Evolutionary conservation across 2,113 vertebrate genomes (phyloP), one percentile per base, ranked within the genome.

Genomic region (Apodemus speciosus): DNA sequence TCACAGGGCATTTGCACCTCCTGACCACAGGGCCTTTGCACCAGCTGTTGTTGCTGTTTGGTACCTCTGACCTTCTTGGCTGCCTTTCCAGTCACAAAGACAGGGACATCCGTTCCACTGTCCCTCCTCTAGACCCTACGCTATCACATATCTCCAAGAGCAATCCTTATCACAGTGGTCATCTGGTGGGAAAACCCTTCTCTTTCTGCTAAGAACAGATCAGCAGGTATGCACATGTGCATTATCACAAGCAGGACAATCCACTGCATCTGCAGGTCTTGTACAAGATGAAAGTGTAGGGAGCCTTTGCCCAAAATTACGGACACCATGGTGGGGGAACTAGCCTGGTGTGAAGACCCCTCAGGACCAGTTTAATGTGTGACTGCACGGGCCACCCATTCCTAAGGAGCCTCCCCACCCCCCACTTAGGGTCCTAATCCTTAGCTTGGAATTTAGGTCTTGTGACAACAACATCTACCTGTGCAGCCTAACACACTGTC

Each of bases 191-290:
- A 68, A 68, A 32, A 43, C 25, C 3, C 18, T 43, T 51, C 58
- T 30, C 11, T 62, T n/a, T 38, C n/a, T 43, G 51, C 2, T 46
- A 16, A 58, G 20, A 72, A 8, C 49, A 9, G 83, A 35, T 32
- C 62, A n/a, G 38, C 0, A 53, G n/a, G 69, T 15, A 10, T 0
- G 10, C 18, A 35, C 8, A 3, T 6, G 4, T 4, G 32, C 9
- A 16, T 11, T 62, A 85, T 32, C 0, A 1, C 27, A 40, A 15
- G 25, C 40, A 72, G 53, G 16, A 4, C 16, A 21, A 25, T 53
- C 16, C 21, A 25, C 64, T 40, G 66, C 9, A 49, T 88, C 72
- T 72, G 75, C 56, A 49, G 20, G 23, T 27, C 53, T 27, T 25
- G 14, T 20, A 25, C 43, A 53, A 83, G 53, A 64, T 40, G 40